These are phyloP conservation scores for Solenopsis invicta DNA, from an alignment of 1,140 invertebrate species.

Conservation along the genomic window DNA sequence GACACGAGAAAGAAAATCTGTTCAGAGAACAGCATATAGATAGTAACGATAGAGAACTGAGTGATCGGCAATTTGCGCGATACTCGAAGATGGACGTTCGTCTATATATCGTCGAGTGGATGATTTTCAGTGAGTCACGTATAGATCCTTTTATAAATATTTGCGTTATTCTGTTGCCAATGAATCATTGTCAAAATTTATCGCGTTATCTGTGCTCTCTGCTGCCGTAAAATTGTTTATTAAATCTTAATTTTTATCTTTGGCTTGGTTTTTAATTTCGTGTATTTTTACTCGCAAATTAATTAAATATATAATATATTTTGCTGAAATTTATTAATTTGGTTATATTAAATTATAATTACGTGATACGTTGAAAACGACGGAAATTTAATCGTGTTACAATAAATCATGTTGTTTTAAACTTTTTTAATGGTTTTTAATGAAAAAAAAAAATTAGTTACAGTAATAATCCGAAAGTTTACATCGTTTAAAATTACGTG, in stretches of 20 bases:
- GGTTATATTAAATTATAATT: background rate
- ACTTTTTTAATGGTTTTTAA: background rate
- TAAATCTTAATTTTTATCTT: conserved; percentile 9
- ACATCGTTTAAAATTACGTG: background rate
- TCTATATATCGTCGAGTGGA: background rate
- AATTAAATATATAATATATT: background rate
- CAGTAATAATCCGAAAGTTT: background rate
- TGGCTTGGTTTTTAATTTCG: background rate
- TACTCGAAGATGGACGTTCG: conserved; percentile 9
- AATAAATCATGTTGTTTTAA: background rate
- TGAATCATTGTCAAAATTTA: conserved; percentile 40
- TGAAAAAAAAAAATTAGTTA: background rate
- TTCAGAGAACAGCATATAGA: conserved; percentile 12
- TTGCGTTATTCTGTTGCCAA: background rate
- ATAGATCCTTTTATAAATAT: conserved; percentile 35
- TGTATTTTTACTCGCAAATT: background rate
- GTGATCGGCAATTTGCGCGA: conserved; percentile 40
- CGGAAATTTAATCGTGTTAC: background rate
- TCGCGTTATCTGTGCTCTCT: background rate
- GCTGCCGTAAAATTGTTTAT: background rate
- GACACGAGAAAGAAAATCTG: conserved; percentile 23
- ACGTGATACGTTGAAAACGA: background rate
- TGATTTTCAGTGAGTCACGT: conserved; percentile 37
- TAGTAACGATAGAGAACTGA: background rate
- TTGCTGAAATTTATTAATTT: background rate